Conservation (phyloP, 2,888 invertebrate genomes). For the Agonum fuliginosum region DNA sequence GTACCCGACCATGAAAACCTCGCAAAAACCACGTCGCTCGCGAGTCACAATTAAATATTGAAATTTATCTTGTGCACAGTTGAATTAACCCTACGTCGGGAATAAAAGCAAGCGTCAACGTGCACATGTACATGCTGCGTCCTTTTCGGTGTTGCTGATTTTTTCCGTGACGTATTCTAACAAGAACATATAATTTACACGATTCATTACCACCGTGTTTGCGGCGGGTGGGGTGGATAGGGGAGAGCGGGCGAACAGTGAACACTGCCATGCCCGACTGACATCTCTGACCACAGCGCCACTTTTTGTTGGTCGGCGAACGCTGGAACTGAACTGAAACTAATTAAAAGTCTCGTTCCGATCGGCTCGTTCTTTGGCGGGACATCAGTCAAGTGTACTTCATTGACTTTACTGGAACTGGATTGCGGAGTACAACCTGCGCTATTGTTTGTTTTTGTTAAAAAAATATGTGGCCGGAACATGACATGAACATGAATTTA, state of each 20-base stretch:
- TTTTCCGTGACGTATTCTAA: conserved; percentile 61
- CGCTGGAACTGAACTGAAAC: conserved; percentile 72
- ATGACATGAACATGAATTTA: too few species aligned
- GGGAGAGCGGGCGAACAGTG: not conserved
- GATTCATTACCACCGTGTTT: conserved; percentile 69
- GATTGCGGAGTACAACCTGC: conserved; percentile 20
- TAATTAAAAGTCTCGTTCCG: conserved; percentile 72
- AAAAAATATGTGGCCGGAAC: too few species aligned
- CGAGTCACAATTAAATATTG: conserved; percentile 34
- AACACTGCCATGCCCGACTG: conserved; percentile 69
- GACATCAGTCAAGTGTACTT: conserved; percentile 67
- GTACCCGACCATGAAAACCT: conserved; percentile 6
- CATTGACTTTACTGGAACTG: conserved; percentile 39
- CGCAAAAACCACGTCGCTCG: not conserved
- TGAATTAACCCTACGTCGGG: conserved; percentile 25
- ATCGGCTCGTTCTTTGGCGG: conserved; percentile 69
- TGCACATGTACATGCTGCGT: not conserved
- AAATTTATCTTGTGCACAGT: conserved; percentile 50
- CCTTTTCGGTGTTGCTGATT: conserved; percentile 47
- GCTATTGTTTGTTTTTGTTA: too few species aligned
- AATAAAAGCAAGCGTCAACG: conserved; percentile 15
- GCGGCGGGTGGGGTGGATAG: conserved; percentile 62
- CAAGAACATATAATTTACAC: conserved; percentile 69
- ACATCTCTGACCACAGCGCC: conserved; percentile 69
- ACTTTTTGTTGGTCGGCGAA: conserved; percentile 68